A percentile compares a stretch with the other conserved stretches of the same genome.
Conservation (phyloP, 2,888 invertebrate species). For the Sinhomidia bicolor region DNA sequence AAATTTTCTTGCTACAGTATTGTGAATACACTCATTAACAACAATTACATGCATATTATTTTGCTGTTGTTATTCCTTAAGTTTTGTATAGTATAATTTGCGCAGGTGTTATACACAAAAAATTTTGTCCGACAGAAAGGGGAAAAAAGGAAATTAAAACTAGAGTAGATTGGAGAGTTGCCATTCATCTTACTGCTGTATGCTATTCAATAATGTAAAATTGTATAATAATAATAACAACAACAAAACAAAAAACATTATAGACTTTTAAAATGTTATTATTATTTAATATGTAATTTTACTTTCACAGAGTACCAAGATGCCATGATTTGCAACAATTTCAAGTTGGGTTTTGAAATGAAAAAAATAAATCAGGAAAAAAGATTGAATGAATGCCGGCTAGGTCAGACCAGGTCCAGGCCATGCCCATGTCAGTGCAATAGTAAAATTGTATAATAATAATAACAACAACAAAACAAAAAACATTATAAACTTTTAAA, state of each 20-base stretch:
- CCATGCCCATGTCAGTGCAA: no score
- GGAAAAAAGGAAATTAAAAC: background rate
- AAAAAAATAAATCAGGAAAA: no score
- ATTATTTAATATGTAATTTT: background rate
- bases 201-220: background rate
- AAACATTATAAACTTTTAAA: no score
- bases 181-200: background rate
- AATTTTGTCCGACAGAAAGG: background rate
- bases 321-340: no score
- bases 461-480: no score
- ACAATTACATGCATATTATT: conserved; percentile 5
- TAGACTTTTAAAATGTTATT: background rate
- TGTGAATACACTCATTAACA: conserved; percentile 17
- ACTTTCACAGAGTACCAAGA: no score
- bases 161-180: background rate
- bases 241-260: no score
- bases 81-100: background rate
- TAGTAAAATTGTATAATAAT: no score
- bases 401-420: no score
- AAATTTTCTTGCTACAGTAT: background rate
- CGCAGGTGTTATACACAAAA: background rate
- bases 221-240: no score
- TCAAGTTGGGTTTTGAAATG: no score
- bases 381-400: no score
- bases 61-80: background rate